Conservation (phyloP, 2,113 vertebrate genomes). For the Labeo catla region DNA sequence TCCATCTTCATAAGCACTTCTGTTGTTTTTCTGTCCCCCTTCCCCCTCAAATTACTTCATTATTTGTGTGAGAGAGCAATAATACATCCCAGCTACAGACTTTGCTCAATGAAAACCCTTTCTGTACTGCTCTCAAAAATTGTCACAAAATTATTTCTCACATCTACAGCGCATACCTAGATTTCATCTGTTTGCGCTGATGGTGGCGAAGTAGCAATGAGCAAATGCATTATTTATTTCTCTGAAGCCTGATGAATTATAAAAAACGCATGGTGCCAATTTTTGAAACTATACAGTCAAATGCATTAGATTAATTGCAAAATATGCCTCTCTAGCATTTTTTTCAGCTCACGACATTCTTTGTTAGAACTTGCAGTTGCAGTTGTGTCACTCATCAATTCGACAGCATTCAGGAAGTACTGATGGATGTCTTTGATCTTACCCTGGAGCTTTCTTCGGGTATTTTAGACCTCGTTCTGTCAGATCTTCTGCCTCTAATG, state of each 20-base stretch:
- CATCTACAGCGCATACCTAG: not conserved
- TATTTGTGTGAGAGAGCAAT: conserved; percentile 10
- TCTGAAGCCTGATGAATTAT: conserved; percentile 55
- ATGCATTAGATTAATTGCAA: conserved; percentile 52
- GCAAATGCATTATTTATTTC: conserved; percentile 57
- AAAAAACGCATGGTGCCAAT: conserved; percentile 52
- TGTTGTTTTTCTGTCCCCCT: not conserved
- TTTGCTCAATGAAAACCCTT: not conserved
- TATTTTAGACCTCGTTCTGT: not conserved
- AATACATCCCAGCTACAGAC: not conserved
- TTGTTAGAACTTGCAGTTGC: not conserved
- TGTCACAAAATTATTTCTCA: conserved; percentile 3
- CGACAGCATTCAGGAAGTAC: not conserved
- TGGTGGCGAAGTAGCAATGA: conserved; percentile 17
- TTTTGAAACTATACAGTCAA: conserved; percentile 43
- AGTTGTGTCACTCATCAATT: not conserved
- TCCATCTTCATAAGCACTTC: not conserved
- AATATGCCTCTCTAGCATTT: conserved; percentile 39
- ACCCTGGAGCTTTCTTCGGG: not conserved
- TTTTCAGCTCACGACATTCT: not conserved
- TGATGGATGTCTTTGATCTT: conserved; percentile 27
- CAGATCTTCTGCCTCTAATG: not conserved
- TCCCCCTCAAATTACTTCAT: not conserved
- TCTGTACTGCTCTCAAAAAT: not conserved
- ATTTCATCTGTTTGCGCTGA: conserved; percentile 18